Conservation (phyloP, 1,140 invertebrate genomes). For the Calephelis nemesis region DNA sequence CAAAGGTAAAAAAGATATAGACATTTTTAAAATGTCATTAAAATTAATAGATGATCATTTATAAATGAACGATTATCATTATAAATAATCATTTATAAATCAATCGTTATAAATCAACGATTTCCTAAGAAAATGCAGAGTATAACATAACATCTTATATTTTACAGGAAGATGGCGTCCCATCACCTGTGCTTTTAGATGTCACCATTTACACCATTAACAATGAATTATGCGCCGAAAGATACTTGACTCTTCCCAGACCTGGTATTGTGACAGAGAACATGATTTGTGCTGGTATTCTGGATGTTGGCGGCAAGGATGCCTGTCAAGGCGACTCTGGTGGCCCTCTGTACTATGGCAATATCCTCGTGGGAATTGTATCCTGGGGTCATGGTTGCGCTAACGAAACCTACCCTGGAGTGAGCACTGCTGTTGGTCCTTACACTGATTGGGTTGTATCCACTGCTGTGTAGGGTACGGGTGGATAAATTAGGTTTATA, state of each 20-base stretch:
- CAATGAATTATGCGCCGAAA: slow-evolving; percentile 34
- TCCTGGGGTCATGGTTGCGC: slow-evolving; percentile 81
- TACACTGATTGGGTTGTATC: slow-evolving; percentile 66
- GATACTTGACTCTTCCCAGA: slow-evolving; percentile 28
- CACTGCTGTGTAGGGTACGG: slow-evolving; percentile 20
- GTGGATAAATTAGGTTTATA: too few species aligned
- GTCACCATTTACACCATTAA: slow-evolving; percentile 41
- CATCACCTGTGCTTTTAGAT: slow-evolving; percentile 63
- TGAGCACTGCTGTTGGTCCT: slow-evolving; percentile 78
- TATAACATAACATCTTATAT: slow-evolving; percentile 10
- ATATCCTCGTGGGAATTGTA: slow-evolving; percentile 71
- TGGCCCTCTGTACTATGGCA: too few species aligned
- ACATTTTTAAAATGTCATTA: too few species aligned
- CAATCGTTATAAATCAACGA: too few species aligned
- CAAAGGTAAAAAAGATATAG: too few species aligned
- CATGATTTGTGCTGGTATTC: slow-evolving; percentile 53
- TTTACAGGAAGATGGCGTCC: slow-evolving; percentile 51
- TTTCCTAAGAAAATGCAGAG: too few species aligned
- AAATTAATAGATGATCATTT: too few species aligned
- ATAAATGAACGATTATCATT: too few species aligned
- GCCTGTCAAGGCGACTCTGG: too few species aligned
- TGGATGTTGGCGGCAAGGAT: slow-evolving; percentile 37
- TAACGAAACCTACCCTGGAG: slow-evolving; percentile 74
- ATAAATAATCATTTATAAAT: too few species aligned
- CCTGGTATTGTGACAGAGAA: slow-evolving; percentile 38